These are phyloP conservation scores for Sitta europaea DNA, from an alignment of 2,113 vertebrate genomes.

Conservation along the genomic window DNA sequence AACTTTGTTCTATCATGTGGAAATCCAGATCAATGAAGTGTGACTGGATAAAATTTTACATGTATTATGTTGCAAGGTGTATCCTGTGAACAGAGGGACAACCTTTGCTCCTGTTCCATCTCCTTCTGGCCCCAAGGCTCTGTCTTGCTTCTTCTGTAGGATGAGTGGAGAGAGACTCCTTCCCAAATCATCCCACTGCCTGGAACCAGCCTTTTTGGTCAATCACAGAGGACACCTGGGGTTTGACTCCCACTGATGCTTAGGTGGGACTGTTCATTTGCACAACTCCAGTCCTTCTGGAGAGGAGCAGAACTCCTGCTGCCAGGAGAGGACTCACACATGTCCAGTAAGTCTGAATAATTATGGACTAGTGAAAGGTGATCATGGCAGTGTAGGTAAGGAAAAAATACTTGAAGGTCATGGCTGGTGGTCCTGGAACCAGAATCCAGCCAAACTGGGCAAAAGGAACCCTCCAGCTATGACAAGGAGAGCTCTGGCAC, in stretches of 20 bases:
- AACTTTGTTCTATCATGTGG: not conserved
- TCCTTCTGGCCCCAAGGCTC: not conserved
- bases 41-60: not conserved
- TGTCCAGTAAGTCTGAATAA: not conserved
- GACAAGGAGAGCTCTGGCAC: not conserved
- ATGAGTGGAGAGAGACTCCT: not conserved
- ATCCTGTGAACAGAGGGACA: not conserved
- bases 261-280: not conserved
- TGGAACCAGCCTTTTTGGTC: not conserved
- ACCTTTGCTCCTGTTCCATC: not conserved
- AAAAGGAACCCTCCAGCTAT: not conserved
- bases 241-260: not conserved
- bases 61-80: not conserved
- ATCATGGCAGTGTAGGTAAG: not conserved
- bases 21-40: not conserved
- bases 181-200: not conserved
- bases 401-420: not conserved
- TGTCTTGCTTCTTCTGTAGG: not conserved
- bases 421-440: not conserved
- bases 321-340: rapidly evolving
- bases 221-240: too few species aligned
- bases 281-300: rapidly evolving
- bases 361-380: not conserved
- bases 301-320: not conserved
- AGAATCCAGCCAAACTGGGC: not conserved